Evolutionary conservation across 2,113 vertebrate species (phyloP).

Genomic region (Nerophis lumbriciformis): DNA sequence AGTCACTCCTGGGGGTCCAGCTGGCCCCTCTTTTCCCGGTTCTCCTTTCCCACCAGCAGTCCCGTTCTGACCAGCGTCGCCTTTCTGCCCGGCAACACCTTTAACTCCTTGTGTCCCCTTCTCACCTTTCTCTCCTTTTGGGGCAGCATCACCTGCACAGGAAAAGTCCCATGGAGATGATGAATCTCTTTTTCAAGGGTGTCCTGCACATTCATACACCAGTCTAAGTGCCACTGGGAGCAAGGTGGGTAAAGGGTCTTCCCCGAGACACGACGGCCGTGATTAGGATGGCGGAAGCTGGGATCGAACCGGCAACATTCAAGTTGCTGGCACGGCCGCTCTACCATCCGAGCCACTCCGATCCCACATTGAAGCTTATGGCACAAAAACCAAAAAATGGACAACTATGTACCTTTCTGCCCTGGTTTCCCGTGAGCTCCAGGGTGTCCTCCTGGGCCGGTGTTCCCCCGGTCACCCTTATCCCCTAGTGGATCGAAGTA

Average conservation of each 20-base stretch:
- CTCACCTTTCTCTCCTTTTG: constrained; percentile 84
- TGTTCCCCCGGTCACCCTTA: constrained; percentile 83
- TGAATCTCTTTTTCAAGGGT: too few relatives aligned
- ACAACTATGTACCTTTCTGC: constrained; percentile 74
- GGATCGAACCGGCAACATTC: too few relatives aligned
- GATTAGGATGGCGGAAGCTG: too few relatives aligned
- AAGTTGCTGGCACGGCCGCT: too few relatives aligned
- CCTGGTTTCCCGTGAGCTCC: constrained; percentile 88
- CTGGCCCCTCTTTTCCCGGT: constrained; percentile 53
- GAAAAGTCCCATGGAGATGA: not conserved
- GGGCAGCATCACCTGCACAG: constrained; percentile 78
- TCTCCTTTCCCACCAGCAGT: constrained; percentile 87
- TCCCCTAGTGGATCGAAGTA: constrained; percentile 70
- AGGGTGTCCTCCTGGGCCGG: constrained; percentile 73
- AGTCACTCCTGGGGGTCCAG: constrained; percentile 69
- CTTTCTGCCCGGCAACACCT: constrained; percentile 81
- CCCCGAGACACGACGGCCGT: too few relatives aligned
- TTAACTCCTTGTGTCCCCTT: constrained; percentile 74
- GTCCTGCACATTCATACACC: too few relatives aligned
- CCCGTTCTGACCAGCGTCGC: constrained; percentile 79
- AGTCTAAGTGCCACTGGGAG: too few relatives aligned
- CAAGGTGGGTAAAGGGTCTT: too few relatives aligned
- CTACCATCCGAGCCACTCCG: too few relatives aligned
- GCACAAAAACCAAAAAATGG: not conserved
- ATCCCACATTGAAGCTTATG: not conserved